phyloP scores from a whole-genome alignment of 2,888 invertebrate species.

The Agrochola lota region DNA sequence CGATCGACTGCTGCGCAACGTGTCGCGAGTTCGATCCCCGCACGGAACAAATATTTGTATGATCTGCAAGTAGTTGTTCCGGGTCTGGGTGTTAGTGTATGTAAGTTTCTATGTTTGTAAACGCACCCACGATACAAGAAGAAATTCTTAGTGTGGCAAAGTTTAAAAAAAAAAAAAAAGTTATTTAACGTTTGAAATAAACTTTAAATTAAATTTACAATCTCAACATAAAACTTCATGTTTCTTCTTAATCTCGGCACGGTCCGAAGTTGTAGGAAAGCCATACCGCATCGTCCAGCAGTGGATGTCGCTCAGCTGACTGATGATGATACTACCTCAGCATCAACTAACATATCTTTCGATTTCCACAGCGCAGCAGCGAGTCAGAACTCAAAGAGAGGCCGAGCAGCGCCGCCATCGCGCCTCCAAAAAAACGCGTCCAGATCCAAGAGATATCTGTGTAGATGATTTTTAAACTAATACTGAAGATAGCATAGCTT shows the following conservation, averaged over 20 bases:
- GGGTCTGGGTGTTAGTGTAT: no score
- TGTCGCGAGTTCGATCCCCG: no score
- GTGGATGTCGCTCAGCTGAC: not conserved
- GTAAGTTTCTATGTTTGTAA: no score
- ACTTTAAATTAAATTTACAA: not conserved
- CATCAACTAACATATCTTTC: slow-evolving; percentile 77
- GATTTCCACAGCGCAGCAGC: slow-evolving; percentile 89
- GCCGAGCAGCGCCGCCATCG: slow-evolving; percentile 75
- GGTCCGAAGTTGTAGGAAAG: not conserved
- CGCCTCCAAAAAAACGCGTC: slow-evolving; percentile 93
- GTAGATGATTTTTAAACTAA: slow-evolving; percentile 87
- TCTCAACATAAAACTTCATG: not conserved
- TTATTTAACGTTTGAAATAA: not conserved
- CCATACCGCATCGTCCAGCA: not conserved
- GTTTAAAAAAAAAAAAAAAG: no score
- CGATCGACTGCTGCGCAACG: no score
- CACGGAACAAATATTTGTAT: no score
- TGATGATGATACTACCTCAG: not conserved
- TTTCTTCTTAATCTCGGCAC: not conserved
- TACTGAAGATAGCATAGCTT: not conserved
- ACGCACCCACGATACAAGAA: no score
- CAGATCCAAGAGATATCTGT: slow-evolving; percentile 96
- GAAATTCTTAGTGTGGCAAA: no score
- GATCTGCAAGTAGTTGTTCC: no score
- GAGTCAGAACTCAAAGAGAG: slow-evolving; percentile 87